Conservation (phyloP, 2,888 invertebrate species). For the Eremobia ochroleuca region DNA sequence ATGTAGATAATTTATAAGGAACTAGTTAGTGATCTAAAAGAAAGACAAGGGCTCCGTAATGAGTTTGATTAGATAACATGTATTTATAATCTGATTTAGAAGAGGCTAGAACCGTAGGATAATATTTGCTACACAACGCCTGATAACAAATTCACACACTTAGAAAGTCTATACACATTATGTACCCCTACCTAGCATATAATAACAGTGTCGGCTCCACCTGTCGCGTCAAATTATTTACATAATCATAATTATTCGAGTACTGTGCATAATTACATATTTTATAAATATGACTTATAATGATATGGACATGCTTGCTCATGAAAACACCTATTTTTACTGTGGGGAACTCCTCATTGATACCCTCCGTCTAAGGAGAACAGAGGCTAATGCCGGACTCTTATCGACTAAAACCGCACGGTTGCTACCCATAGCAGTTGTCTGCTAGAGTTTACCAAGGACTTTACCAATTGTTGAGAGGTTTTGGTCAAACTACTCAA, state of each 20-base stretch:
- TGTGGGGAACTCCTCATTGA: background rate
- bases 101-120: conserved; percentile 22
- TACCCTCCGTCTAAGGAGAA: background rate
- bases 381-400: background rate
- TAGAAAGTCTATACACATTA: conserved; percentile 15
- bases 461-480: background rate
- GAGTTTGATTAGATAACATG: conserved; percentile 45
- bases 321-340: background rate
- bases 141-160: conserved; percentile 35
- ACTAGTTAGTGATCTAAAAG: conserved; percentile 5
- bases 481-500: background rate
- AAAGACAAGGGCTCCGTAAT: conserved; percentile 26
- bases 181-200: background rate
- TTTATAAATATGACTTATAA: conserved; percentile 19
- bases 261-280: conserved; percentile 22
- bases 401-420: no score
- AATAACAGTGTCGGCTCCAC: conserved; percentile 4
- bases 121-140: conserved; percentile 3
- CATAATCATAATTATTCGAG: conserved; percentile 12
- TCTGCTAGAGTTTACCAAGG: background rate
- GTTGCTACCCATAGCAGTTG: background rate
- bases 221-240: conserved; percentile 34
- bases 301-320: background rate
- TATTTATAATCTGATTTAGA: conserved; percentile 53
- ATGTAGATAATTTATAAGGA: conserved; percentile 20